Evolutionary conservation across 1,140 invertebrate species (phyloP).

Genomic region (Pseudomyrmex flavicornis): DNA sequence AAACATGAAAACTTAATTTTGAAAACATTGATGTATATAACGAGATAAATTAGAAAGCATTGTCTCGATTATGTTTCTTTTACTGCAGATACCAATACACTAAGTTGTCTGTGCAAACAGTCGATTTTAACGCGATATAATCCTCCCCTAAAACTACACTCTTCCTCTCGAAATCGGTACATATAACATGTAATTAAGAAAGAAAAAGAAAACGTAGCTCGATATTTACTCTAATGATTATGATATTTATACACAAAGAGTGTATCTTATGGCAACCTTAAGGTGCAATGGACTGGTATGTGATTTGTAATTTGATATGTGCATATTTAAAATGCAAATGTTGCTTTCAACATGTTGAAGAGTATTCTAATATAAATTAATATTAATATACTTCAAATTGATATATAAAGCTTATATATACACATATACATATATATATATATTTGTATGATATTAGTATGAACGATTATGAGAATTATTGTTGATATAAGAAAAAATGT

Average conservation of each 20-base stretch:
- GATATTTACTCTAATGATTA: constrained; percentile 61
- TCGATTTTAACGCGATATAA: constrained; percentile 11
- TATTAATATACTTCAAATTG: constrained; percentile 76
- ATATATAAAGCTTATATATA: constrained; percentile 68
- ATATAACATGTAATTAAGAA: constrained; percentile 31
- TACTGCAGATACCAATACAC: constrained; percentile 1
- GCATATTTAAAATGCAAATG: constrained; percentile 83
- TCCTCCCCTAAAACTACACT: constrained; percentile 35
- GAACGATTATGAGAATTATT: constrained; percentile 71
- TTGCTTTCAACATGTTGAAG: constrained; percentile 78
- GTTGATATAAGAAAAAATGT: constrained; percentile 76
- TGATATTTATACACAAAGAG: constrained; percentile 76
- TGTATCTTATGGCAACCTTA: constrained; percentile 61
- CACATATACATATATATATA: constrained; percentile 64
- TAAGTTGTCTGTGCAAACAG: constrained; percentile 22
- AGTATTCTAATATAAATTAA: constrained; percentile 82
- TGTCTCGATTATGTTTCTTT: constrained; percentile 12
- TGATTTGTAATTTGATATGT: constrained; percentile 72
- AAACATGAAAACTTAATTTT: constrained; percentile 1
- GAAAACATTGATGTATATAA: constrained; percentile 12
- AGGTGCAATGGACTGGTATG: constrained; percentile 81
- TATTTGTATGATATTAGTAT: constrained; percentile 74
- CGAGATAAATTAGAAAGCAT: background rate
- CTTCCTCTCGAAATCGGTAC: constrained; percentile 31
- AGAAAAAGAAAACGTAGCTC: constrained; percentile 50